A percentile compares a stretch with the other conserved stretches of the same genome.
Conservation (phyloP, 37 sponge, comb jelly and placozoan species). For the Beroe forskalii region DNA sequence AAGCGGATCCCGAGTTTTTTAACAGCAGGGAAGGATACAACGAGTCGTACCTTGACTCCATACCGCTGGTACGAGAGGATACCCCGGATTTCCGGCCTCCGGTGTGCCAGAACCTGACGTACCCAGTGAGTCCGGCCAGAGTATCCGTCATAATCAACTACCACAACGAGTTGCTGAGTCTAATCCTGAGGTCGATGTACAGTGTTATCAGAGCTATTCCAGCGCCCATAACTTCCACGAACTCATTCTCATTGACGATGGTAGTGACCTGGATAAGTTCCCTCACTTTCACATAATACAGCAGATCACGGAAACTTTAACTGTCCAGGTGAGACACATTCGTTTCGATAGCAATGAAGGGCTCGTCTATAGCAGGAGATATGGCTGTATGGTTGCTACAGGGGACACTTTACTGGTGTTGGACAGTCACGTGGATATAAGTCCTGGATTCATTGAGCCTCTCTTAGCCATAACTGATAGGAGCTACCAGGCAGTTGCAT, state of each 20-base stretch:
- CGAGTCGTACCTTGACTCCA: conserved; percentile 52
- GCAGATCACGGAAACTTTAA: neutral
- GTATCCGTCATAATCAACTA: conserved; percentile 65
- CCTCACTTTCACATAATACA: neutral
- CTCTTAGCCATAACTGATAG: neutral
- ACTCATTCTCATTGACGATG: conserved; percentile 39
- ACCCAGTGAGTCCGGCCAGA: neutral
- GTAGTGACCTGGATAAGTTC: neutral
- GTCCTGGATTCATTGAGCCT: neutral
- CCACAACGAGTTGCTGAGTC: conserved; percentile 28
- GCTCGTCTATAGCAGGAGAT: conserved; percentile 18
- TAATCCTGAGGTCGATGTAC: conserved; percentile 8
- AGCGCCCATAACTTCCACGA: conserved; percentile 15
- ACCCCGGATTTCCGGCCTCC: conserved; percentile 19
- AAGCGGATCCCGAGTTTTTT: neutral
- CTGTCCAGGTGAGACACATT: neutral
- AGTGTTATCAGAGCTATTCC: conserved; percentile 23
- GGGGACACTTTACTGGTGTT: neutral
- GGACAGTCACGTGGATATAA: neutral
- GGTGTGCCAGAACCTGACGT: neutral
- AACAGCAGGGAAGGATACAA: conserved; percentile 40
- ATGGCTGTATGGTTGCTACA: neutral
- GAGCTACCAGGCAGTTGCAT: conserved; percentile 15
- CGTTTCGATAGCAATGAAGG: neutral
- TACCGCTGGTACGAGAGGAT: neutral